Evolutionary conservation across 2,113 vertebrate species (phyloP).

Genomic region (Myiopsitta monachus): DNA sequence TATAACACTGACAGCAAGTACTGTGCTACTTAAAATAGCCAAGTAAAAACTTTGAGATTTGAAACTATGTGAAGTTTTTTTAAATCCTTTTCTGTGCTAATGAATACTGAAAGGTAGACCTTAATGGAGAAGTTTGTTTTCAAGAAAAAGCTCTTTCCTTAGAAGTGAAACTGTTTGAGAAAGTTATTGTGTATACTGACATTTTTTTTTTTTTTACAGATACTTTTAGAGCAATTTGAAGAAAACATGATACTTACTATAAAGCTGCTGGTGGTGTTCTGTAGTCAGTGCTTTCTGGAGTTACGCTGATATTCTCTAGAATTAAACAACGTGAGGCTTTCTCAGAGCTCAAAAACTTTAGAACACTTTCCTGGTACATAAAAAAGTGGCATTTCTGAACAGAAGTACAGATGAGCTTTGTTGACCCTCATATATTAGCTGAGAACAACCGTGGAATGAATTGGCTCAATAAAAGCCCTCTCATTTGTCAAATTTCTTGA

Average conservation of each 20-base stretch:
- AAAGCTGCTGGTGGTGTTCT: background rate
- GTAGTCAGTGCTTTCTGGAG: background rate
- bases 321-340: background rate
- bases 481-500: background rate
- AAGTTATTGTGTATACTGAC: background rate
- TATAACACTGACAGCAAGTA: background rate
- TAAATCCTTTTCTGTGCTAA: background rate
- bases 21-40: background rate
- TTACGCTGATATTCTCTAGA: background rate
- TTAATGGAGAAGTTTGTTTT: background rate
- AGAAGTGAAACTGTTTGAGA: background rate
- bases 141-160: background rate
- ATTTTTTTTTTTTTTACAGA: background rate
- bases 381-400: background rate
- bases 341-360: background rate
- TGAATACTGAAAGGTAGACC: background rate
- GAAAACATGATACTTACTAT: background rate
- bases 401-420: background rate
- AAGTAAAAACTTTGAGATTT: background rate
- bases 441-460: background rate
- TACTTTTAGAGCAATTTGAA: background rate
- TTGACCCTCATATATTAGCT: background rate
- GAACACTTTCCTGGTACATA: background rate
- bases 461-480: background rate
- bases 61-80: background rate